phyloP scores from a whole-genome alignment of 1,140 invertebrate genomes.

The Brachystomella parvula region DNA sequence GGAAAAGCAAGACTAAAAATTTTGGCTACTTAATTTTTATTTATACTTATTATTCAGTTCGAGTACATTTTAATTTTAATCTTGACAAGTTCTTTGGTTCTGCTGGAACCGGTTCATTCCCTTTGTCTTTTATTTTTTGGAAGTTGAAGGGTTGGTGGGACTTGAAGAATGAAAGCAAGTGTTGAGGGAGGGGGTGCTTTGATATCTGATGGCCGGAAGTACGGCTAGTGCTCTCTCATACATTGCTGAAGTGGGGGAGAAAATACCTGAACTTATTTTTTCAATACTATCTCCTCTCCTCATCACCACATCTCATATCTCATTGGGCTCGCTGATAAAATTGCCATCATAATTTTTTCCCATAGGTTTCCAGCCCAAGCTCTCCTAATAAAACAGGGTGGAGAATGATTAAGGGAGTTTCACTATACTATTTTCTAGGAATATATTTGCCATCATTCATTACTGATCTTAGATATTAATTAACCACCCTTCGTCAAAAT shows the following conservation, averaged over 20 bases:
- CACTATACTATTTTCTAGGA: too few species aligned
- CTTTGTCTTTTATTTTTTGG: not conserved
- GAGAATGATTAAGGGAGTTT: too few species aligned
- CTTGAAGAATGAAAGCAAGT: not conserved
- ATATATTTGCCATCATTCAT: constrained; percentile 10
- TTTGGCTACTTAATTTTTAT: too few species aligned
- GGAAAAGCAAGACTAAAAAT: too few species aligned
- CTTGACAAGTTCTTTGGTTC: not conserved
- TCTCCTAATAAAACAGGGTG: too few species aligned
- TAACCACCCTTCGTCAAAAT: constrained; percentile 30
- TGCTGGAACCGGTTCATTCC: constrained; percentile 1
- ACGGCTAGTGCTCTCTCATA: constrained; percentile 37
- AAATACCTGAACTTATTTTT: constrained; percentile 3
- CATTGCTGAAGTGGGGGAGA: constrained; percentile 12
- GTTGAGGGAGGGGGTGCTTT: constrained; percentile 23
- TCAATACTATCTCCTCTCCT: constrained; percentile 2
- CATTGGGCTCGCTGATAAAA: too few species aligned
- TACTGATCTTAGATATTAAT: constrained; percentile 36
- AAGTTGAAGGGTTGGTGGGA: not conserved
- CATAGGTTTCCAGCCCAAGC: too few species aligned
- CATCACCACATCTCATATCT: too few species aligned
- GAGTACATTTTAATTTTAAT: too few species aligned
- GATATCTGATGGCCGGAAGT: constrained; percentile 38
- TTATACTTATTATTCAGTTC: too few species aligned
- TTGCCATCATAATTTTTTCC: too few species aligned